Base-by-base conservation (phyloP, 2,113 vertebrate genomes). In the Clupea harengus region DNA sequence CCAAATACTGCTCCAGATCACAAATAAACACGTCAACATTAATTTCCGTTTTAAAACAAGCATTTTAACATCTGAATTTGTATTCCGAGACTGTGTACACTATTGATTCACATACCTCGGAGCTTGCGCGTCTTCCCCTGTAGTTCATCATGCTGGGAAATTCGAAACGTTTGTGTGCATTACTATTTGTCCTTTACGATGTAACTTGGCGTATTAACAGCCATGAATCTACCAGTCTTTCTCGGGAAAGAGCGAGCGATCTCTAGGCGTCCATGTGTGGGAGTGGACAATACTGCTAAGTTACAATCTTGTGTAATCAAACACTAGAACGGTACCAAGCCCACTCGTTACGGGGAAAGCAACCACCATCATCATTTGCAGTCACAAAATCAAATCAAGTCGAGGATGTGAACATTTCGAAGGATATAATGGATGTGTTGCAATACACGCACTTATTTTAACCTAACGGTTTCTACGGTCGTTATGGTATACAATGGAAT, bases 1-100 rank as follows among this genome's bases (percentile, higher is more conserved):
- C 97, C 93, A 99, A 89, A 88, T 96, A 92, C 97, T 99, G 88
- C 92, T 46, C 25, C 11, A 54, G 11, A 84, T 54, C 9, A 85
- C 84, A 86, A 60, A 45, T 28, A 45, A 39, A 67, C 2, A 18
- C 25, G 4, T 54, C 5, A 4, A 45, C 5, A 57, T 25, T 6
- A 9, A 22, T 45, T n/a, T 64, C 60, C 60, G 6, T 39, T 39
- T 39, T 32, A 39, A 32, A 75, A 1, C 45, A 20, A 47, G 1
- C 22, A 78, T 15, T 78, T 32, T 2, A 60, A 67, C n/a, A 28
- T 25, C n/a, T 25, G 39, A 39, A 39, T 39, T 39, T 39, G 39
- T 39, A 39, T 39, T 39, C 39, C 2, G 39, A n/a, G n/a, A n/a
- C n/a, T n/a, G n/a, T 4, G 46, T 49, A 0, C 0, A 13, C 39